Conservation (phyloP, 2,888 invertebrate species). For the Dastarcus helophoroides region DNA sequence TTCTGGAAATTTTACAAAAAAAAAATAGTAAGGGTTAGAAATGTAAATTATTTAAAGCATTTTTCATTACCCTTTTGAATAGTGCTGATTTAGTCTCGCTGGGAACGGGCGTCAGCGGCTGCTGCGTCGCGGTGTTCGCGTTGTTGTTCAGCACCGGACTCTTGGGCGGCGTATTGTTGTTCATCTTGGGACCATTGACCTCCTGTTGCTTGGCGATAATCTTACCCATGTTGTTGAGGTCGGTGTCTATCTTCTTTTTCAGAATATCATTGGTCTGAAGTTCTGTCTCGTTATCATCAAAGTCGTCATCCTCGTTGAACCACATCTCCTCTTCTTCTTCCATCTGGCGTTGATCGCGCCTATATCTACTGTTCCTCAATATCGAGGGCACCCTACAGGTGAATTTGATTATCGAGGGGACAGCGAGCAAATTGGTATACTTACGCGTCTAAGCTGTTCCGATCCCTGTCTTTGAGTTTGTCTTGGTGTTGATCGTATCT, state of each 20-base stretch:
- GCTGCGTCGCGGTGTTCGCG: constrained; percentile 24
- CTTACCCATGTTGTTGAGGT: constrained; percentile 47
- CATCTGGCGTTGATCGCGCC: constrained; percentile 84
- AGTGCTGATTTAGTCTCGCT: constrained; percentile 38
- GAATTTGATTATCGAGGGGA: neutral
- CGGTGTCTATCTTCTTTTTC: constrained; percentile 46
- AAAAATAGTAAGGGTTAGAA: no score
- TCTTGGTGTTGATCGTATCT: constrained; percentile 89
- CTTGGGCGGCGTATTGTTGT: constrained; percentile 19
- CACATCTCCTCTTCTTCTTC: constrained; percentile 99
- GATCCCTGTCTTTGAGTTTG: constrained; percentile 74
- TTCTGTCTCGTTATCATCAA: constrained; percentile 65
- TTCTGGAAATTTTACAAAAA: no score
- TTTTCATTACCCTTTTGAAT: constrained; percentile 41
- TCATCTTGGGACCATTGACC: constrained; percentile 17
- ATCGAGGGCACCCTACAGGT: constrained; percentile 61
- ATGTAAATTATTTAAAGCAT: no score
- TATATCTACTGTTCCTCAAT: constrained; percentile 66
- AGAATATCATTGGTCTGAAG: constrained; percentile 42
- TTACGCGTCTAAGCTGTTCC: constrained; percentile 41
- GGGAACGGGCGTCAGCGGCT: constrained; percentile 35
- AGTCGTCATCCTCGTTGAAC: constrained; percentile 96
- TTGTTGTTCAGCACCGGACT: constrained; percentile 38
- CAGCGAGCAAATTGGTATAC: constrained; percentile 2
- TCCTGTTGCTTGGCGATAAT: constrained; percentile 26